Evolutionary conservation across 2,888 invertebrate genomes (phyloP).

Genomic region (Rotaria magnacalcarata): DNA sequence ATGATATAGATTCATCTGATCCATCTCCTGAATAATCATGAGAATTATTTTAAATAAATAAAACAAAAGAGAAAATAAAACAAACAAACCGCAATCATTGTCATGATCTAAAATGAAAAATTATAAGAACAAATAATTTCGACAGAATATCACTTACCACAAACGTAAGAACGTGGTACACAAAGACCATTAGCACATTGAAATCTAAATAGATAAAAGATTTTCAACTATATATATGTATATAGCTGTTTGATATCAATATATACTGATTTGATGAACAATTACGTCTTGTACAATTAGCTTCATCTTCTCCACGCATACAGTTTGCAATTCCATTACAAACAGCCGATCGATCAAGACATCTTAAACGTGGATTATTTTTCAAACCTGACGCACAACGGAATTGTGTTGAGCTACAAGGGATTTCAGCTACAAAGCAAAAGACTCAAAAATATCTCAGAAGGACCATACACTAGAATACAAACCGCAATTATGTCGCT

Average conservation of each 20-base stretch:
- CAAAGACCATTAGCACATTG: conserved; percentile 55
- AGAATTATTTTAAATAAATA: background rate
- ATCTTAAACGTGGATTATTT: conserved; percentile 59
- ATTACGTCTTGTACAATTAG: conserved; percentile 63
- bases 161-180: conserved; percentile 49
- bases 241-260: conserved; percentile 39
- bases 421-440: conserved; percentile 38
- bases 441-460: conserved; percentile 45
- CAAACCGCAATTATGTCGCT: conserved; percentile 64
- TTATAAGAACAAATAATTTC: background rate
- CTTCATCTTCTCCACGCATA: conserved; percentile 62
- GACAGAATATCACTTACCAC: conserved; percentile 16
- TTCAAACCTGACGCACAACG: conserved; percentile 73
- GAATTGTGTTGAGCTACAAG: conserved; percentile 49
- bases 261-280: conserved; percentile 72
- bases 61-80: background rate
- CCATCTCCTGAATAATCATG: background rate
- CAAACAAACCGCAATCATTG: conserved; percentile 40
- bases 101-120: conserved; percentile 38
- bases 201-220: conserved; percentile 49
- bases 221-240: background rate
- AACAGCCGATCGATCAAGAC: conserved; percentile 57
- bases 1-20: background rate
- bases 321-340: conserved; percentile 67
- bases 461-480: background rate